Evolutionary conservation across 1,140 invertebrate species (phyloP), one percentile per base, ranked within the genome.

Genomic region (Asbolus verrucosus): DNA sequence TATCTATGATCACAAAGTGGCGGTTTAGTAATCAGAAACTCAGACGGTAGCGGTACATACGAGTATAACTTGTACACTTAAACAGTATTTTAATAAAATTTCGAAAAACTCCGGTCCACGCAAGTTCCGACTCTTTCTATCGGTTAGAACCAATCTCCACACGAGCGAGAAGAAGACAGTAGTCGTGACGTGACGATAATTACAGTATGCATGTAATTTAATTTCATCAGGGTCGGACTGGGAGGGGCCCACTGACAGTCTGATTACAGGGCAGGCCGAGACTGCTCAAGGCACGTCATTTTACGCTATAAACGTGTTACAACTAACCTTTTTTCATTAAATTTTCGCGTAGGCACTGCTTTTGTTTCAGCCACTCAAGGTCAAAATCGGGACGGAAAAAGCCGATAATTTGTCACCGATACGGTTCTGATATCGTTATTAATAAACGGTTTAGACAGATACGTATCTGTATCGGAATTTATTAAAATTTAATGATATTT

Each of bases 201-300:
- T 75, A 69, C 39, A 69, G 73, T 67, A 69, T 73, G 73, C 73
- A 73, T 75, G 75, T 79, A 78, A 80, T 80, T 80, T 80, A 80
- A 80, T 80, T 80, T 80, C 74, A 73, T 79, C 77, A 78, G 78
- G 76, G 78, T 77, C 74, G 78, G 74, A 72, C 72, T 77, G 75
- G 78, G 78, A 69, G 78, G 77, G 69, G 77, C 69, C 68, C 72
- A 79, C 65, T 78, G 78, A 80, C 78, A 80, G 75, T 54, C 72
- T 80, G 77, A 80, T 80, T 80, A 77, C 72, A 76, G 78, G 75
- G 69, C 71, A 69, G 71, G 16, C 3, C 65, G 14, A 19, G 39
- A 70, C 60, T 15, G 61, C 65, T 21, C 69, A 43, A 67, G 50
- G 67, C 50, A 67, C 68, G 71, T 76, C 75, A 72, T 71, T 65